Evolutionary conservation across 2,888 invertebrate genomes (phyloP), one percentile per base, ranked within the genome.

Genomic region (Latheticus oryzae): DNA sequence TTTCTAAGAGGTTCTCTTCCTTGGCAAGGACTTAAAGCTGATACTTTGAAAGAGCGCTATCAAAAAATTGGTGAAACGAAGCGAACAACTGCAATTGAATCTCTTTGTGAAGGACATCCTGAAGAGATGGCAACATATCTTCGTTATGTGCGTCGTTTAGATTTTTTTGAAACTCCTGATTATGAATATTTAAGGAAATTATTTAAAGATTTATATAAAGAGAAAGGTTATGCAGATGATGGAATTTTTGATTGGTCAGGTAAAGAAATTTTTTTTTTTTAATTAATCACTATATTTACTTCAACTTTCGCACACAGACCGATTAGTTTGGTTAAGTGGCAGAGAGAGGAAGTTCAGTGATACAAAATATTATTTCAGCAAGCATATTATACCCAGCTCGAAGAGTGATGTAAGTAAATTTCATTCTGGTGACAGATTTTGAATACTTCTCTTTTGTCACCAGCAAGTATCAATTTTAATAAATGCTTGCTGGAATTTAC

Each of bases 21-120:
- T 71, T 98, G 98, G 98, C 99, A 99, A 85, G 99, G 99, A 74
- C 87, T 99, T 76, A 99, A 99, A 86, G 98, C 98, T 73, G 98
- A 98, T 82, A 99, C 97, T 75, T 86, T 99, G 76, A 99, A 99
- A 85, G 98, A 99, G 83, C 85, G 99, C 79, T 99, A 99, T 86
- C 98, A 99, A 85, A 99, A 98, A 86, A 99, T 99, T 80, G 99
- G 99, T 73, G 99, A 99, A 82, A 99, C 98, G 69, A 99, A 99
- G 82, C 87, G 97, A 75, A 94, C 95, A 73, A 99, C 99, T 68
- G 95, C 98, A 52, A 95, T 99, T 75, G 99, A 99, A 85, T 91
- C 87, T 73, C 83, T 91, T 63, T 91, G 91, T 81, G 91, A 91
- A 73, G 88, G 90, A 60, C 90, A 91, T 83, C 87, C 92, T 73